Evolutionary conservation across 2,113 vertebrate genomes (phyloP), one percentile per base, ranked within the genome.

Genomic region (Clarias macrocephalus): DNA sequence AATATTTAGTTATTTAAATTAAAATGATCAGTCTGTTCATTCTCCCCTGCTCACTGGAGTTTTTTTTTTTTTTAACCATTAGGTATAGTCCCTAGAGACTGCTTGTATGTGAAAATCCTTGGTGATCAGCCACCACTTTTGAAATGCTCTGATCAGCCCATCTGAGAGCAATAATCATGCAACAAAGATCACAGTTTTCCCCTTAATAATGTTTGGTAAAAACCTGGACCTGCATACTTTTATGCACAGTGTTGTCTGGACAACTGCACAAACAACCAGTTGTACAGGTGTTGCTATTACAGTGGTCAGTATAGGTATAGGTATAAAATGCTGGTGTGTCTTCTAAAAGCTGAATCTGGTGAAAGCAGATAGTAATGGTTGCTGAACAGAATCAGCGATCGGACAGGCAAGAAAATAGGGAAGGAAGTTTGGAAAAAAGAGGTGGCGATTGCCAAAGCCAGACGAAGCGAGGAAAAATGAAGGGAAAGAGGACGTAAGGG

Each of bases 401-500:
- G 79, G 28, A 80, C 28, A 60, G 18, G 8, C 33, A 75, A 75
- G 10, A 75, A 73, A 56, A 65, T 52, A 76, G 30, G 37, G 30
- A 72, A 52, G 37, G 30, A 72, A 18, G 68, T 48, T 33, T 80
- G 4, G n/a, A 9, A 33, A 57, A 30, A 68, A 52, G 48, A 65
- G 72, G 60, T 66, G 72, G 48, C 6, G 9, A 72, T 76, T 37
- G 57, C 66, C 30, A 81, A 57, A 77, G 65, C 9, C 15, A 25
- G 33, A 66, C 77, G 5, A 60, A 42, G 33, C 7, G 56, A 48
- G 1, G 18, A 21, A 13, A 19, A 33, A 37, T 60, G 72, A 76
- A 60, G 37, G 65, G 28, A 25, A 75, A 83, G 48, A 77, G 83
- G 65, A 75, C 80, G 52, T 28, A 13, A 82, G 42, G 19, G 63